These are phyloP conservation scores for Podilymbus podiceps DNA, from an alignment of 2,113 vertebrate species.

Conservation along the genomic window DNA sequence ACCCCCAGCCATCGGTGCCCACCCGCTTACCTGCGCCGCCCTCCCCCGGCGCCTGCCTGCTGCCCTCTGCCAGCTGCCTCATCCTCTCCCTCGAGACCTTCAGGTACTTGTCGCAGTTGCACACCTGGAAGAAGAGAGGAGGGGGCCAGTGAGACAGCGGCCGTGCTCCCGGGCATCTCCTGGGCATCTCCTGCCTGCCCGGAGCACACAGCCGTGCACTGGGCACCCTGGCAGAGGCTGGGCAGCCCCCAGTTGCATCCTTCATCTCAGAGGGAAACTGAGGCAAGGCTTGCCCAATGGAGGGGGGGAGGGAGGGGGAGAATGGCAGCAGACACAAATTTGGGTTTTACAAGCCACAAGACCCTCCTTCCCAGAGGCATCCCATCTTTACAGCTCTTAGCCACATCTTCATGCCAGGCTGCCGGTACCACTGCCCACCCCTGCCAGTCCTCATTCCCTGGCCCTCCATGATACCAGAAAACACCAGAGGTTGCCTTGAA, in stretches of 20 bases:
- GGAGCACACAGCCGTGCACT: neutral
- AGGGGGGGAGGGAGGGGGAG: accelerated
- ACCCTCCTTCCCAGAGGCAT: neutral
- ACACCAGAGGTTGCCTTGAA: neutral
- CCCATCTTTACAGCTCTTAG: neutral
- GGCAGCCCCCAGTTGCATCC: neutral
- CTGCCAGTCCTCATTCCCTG: accelerated
- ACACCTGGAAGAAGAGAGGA: constrained; percentile 68
- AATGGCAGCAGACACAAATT: neutral
- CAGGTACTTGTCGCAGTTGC: constrained; percentile 82
- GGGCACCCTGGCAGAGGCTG: neutral
- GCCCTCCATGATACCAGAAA: neutral
- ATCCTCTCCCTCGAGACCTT: constrained; percentile 77
- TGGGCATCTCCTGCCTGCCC: accelerated
- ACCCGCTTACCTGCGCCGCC: neutral
- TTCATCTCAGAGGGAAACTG: neutral
- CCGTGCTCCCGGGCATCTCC: accelerated
- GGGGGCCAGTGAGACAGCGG: neutral
- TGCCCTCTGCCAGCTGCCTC: constrained; percentile 68
- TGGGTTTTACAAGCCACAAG: neutral
- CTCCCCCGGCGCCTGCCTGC: neutral
- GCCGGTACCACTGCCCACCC: neutral
- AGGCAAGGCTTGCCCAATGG: neutral
- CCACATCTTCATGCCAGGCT: neutral
- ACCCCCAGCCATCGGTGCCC: accelerated